A percentile compares a stretch with the other conserved stretches of the same genome.
These are phyloP conservation scores for Grapholita molesta DNA, from an alignment of 1,140 invertebrate species.

Conservation along the genomic window DNA sequence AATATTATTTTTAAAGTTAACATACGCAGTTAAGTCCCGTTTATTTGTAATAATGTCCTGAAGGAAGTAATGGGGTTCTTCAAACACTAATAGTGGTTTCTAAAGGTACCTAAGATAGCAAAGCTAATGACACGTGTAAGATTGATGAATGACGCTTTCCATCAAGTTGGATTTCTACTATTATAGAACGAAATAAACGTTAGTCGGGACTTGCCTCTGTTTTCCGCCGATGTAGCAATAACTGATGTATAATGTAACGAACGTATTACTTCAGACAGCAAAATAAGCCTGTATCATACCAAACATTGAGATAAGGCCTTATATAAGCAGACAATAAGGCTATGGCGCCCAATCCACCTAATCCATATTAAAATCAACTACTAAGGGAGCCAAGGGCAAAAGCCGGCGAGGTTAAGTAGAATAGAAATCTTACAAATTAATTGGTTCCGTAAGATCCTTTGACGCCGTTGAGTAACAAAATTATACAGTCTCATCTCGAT, in stretches of 20 bases:
- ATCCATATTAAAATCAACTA: neutral
- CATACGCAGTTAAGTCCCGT: too few species aligned
- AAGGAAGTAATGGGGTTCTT: too few species aligned
- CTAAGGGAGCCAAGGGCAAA: neutral
- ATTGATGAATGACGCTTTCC: too few species aligned
- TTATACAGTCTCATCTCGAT: slow-evolving; percentile 15
- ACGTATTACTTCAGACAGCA: neutral
- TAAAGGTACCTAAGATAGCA: too few species aligned
- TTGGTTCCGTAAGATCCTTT: slow-evolving; percentile 10
- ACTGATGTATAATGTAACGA: neutral
- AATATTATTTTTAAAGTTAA: too few species aligned
- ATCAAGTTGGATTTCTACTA: too few species aligned
- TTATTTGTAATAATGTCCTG: too few species aligned
- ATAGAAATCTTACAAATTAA: slow-evolving; percentile 14
- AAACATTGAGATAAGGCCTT: neutral
- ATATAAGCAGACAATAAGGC: neutral
- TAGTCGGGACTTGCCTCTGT: neutral
- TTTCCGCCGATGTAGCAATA: neutral
- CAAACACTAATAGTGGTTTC: too few species aligned
- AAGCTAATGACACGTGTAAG: too few species aligned
- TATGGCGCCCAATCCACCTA: neutral
- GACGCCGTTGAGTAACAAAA: slow-evolving; percentile 11
- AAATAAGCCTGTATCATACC: neutral
- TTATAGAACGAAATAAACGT: neutral
- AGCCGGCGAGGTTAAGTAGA: neutral